A percentile compares a stretch with the other conserved stretches of the same genome.
Evolutionary conservation across 53 echinoderm and acorn worm species (phyloP).

Genomic region (Crossaster papposus): DNA sequence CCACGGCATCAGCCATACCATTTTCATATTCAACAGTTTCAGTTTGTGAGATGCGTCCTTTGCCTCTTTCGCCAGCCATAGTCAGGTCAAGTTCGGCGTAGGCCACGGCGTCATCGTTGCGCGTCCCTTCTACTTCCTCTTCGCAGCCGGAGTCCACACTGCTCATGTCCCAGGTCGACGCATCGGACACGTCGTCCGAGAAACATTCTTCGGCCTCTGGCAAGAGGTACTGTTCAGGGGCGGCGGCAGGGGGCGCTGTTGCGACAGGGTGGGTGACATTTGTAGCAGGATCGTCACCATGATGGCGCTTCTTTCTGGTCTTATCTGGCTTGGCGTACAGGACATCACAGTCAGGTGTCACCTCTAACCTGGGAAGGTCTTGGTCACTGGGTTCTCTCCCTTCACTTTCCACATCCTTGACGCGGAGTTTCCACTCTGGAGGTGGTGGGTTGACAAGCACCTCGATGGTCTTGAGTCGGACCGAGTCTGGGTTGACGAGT

Average conservation of each 20-base stretch:
- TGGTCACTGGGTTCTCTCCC: not conserved
- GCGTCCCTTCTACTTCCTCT: slow-evolving; percentile 2
- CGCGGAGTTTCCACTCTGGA: slow-evolving; percentile 80
- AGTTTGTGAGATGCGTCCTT: not conserved
- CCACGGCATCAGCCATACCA: too few species aligned
- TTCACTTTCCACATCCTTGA: slow-evolving; percentile 67
- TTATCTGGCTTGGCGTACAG: slow-evolving; percentile 27
- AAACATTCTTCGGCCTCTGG: slow-evolving; percentile 27
- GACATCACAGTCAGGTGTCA: slow-evolving; percentile 4
- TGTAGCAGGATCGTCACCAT: not conserved
- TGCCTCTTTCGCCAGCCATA: not conserved
- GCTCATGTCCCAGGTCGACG: slow-evolving; percentile 56
- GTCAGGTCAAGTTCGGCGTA: slow-evolving; percentile 43
- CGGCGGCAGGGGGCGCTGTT: slow-evolving; percentile 33
- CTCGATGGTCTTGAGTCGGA: slow-evolving; percentile 75
- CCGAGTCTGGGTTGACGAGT: not conserved
- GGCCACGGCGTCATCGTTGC: slow-evolving; percentile 10
- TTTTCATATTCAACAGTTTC: slow-evolving; percentile 38
- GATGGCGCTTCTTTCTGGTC: slow-evolving; percentile 30
- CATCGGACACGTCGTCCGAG: slow-evolving; percentile 25
- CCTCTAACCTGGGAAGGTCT: not conserved
- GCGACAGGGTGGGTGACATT: not conserved
- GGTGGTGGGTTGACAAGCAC: slow-evolving; percentile 88
- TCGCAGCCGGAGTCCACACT: slow-evolving; percentile 54
- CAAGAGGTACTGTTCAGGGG: slow-evolving; percentile 8